Conservation (phyloP, 2,113 vertebrate species). For the Muscicapa adusta region DNA sequence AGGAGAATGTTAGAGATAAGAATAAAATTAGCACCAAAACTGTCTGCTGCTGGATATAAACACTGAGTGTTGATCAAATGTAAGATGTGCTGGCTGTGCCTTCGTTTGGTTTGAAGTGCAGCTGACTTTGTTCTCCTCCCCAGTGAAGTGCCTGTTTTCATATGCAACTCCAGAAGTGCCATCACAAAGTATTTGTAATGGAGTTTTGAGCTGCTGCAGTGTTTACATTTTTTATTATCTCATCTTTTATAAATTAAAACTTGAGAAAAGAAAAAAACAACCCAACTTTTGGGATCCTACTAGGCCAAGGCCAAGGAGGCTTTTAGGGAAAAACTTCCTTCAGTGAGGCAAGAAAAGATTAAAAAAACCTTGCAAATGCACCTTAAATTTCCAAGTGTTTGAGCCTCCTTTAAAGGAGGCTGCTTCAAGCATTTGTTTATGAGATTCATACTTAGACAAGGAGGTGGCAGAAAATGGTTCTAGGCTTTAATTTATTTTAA, state of each 20-base stretch:
- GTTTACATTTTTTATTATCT: not conserved
- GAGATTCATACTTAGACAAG: not conserved
- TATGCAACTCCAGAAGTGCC: not conserved
- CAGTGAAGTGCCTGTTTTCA: not conserved
- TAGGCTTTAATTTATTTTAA: not conserved
- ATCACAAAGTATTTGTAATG: not conserved
- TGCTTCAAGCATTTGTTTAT: not conserved
- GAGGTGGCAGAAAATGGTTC: not conserved
- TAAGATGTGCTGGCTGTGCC: not conserved
- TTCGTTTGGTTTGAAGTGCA: not conserved
- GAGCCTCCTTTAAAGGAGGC: not conserved
- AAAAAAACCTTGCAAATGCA: not conserved
- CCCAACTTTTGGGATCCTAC: not conserved
- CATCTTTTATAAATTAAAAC: not conserved
- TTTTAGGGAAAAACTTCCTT: not conserved
- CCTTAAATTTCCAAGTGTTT: not conserved
- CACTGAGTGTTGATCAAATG: not conserved
- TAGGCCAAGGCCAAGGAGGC: not conserved
- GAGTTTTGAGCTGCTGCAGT: not conserved
- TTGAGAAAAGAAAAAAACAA: accelerated
- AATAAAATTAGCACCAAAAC: not conserved
- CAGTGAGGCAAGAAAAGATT: not conserved
- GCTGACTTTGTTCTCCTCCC: constrained; percentile 7
- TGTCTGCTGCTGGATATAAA: not conserved
- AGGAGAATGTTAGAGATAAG: not conserved